Evolutionary conservation across 92 coral and sea anemone genomes (phyloP), one percentile per base, ranked within the genome.

Genomic region (Pocillopora grandis): DNA sequence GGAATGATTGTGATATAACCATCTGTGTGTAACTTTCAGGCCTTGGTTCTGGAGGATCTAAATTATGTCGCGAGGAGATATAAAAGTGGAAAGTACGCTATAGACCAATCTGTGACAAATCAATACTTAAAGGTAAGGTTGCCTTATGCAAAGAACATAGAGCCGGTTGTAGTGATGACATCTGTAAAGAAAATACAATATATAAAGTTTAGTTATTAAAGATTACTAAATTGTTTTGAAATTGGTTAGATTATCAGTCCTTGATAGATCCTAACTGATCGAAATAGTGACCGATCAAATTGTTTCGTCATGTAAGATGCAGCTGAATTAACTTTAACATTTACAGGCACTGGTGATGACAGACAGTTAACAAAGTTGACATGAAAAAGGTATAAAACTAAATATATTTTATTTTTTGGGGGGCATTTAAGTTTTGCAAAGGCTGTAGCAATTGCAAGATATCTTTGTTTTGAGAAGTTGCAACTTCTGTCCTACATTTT

Each of bases 51-150:
- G 17, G 98, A 96, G 78, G 99, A 96, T 76, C 97, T 98, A 1
- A 88, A 80, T 58, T 96, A 96, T 89, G 99, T 96, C 9, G 90
- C 94, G 12, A 88, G 94, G 78, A 88, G 99, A 83, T 94, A 96
- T 75, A 97, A 94, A 82, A 96, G 99, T 87, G 95, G 94, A 33
- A 90, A 79, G 35, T 96, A 96, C 86, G 96, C 98, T 10, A 77
- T 80, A 31, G 94, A 94, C 75, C 96, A 94, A 36, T 84, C 98
- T 76, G 91, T 88, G 48, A 92, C 92, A 72, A 95, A 82, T 71
- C 97, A 96, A 67, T 96, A 94, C 67, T 80, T 87, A 11, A 92
- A 92, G 98, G 99, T 96, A 70, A 1, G 48, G 17, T n/a, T 17
- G 33, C 72, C 27, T 33, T 27, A 27, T 27, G 31, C 31, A 27